Evolutionary conservation across 2,888 invertebrate genomes (phyloP).

Genomic region (Seira sanloemensis): DNA sequence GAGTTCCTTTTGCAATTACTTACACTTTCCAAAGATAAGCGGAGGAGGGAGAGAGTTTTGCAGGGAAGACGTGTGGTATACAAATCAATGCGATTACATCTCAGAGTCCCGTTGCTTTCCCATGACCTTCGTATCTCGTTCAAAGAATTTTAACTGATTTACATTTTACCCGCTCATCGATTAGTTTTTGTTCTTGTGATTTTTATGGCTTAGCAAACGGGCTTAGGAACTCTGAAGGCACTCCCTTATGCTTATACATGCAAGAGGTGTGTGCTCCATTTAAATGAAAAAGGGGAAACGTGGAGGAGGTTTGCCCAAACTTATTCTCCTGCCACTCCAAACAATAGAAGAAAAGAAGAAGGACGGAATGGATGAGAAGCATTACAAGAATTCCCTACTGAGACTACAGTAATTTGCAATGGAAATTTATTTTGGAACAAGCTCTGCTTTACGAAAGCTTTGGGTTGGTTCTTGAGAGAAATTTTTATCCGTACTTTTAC

Average conservation of each 20-base stretch:
- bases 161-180: constrained; percentile 30
- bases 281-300: not conserved
- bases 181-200: constrained; percentile 6
- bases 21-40: too few relatives aligned
- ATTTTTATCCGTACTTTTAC: not conserved
- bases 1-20: too few relatives aligned
- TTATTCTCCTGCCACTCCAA: not conserved
- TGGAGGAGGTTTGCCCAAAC: not conserved
- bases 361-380: constrained; percentile 20
- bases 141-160: constrained; percentile 30
- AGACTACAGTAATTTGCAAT: constrained; percentile 48
- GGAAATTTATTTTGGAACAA: constrained; percentile 42
- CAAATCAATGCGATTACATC: not conserved
- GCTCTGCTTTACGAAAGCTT: constrained; percentile 20
- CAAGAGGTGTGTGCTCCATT: not conserved
- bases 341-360: constrained; percentile 9
- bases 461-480: constrained; percentile 5
- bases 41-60: not conserved
- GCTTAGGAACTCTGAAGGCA: not conserved
- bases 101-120: not conserved
- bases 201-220: not conserved
- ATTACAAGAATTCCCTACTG: constrained; percentile 48
- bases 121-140: not conserved
- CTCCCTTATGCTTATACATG: not conserved
- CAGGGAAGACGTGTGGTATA: too few relatives aligned